Evolutionary conservation across 2,888 invertebrate genomes (phyloP).

Genomic region (Xestia rhomboidea): DNA sequence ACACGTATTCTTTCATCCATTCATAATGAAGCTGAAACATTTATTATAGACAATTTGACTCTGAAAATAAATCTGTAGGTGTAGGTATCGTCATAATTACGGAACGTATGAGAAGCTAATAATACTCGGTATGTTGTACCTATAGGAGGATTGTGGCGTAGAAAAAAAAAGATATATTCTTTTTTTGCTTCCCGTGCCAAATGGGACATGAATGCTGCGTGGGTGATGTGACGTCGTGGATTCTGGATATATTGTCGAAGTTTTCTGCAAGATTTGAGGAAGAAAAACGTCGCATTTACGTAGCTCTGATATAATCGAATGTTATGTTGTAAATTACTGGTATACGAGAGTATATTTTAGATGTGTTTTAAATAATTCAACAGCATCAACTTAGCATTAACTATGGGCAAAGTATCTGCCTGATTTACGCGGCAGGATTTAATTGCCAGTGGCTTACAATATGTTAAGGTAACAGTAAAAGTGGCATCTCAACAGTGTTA

Average conservation of each 20-base stretch:
- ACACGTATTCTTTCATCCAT: background rate
- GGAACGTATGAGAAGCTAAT: slow-evolving; percentile 21
- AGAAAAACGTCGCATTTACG: background rate
- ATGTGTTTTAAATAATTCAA: background rate
- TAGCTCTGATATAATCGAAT: background rate
- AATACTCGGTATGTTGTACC: slow-evolving; percentile 30
- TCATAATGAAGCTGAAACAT: slow-evolving; percentile 3
- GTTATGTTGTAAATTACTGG: background rate
- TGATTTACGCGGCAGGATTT: background rate
- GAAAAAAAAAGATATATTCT: slow-evolving; percentile 25
- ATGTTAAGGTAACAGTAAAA: background rate
- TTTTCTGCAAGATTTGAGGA: slow-evolving; percentile 5
- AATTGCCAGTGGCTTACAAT: background rate
- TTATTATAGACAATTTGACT: background rate
- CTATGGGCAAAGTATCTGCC: background rate
- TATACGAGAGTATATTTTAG: background rate
- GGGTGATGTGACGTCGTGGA: slow-evolving; percentile 40
- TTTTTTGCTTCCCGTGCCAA: slow-evolving; percentile 45
- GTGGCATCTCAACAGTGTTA: background rate
- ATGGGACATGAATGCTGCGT: slow-evolving; percentile 45
- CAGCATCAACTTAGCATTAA: background rate
- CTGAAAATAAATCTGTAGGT: slow-evolving; percentile 12
- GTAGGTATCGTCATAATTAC: slow-evolving; percentile 8
- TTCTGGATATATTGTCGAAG: slow-evolving; percentile 28
- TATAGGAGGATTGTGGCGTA: slow-evolving; percentile 19